Evolutionary conservation across 2,888 invertebrate genomes (phyloP).

Genomic region (Sicus ferrugineus): DNA sequence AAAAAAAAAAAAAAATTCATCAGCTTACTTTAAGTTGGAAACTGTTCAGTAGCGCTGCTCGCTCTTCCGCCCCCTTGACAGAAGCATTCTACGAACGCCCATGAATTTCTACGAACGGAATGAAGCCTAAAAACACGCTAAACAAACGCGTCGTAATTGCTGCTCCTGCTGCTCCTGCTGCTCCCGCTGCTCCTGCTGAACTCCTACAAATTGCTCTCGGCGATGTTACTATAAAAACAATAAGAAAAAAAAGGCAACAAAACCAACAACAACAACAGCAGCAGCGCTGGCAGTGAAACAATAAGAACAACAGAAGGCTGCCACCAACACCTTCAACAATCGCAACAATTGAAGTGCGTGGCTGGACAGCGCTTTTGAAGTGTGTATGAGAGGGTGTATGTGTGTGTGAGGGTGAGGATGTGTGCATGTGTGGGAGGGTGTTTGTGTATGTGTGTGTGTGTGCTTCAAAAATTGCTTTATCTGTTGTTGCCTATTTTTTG

Average conservation of each 20-base stretch:
- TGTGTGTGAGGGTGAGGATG: background rate
- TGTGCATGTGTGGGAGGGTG: background rate
- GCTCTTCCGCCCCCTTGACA: too few species aligned
- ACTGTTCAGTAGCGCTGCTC: too few species aligned
- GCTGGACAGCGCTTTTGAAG: slow-evolving; percentile 4
- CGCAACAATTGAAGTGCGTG: background rate
- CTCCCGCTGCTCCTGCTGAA: too few species aligned
- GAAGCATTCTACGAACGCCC: too few species aligned
- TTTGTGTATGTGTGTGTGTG: background rate
- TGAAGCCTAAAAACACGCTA: background rate
- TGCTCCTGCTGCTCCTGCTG: background rate
- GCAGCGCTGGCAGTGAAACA: background rate
- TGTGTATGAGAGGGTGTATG: slow-evolving; percentile 7
- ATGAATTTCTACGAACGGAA: too few species aligned
- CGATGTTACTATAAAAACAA: background rate
- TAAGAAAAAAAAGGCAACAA: background rate
- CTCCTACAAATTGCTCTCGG: too few species aligned
- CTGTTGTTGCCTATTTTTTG: background rate
- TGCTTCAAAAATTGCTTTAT: background rate
- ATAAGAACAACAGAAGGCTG: background rate
- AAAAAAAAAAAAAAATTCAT: too few species aligned
- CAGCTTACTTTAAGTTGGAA: too few species aligned
- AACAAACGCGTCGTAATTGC: background rate
- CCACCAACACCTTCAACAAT: background rate
- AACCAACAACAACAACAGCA: background rate